phyloP scores from a whole-genome alignment of 2,797 vertebrate species.

The Spinus pinus region DNA sequence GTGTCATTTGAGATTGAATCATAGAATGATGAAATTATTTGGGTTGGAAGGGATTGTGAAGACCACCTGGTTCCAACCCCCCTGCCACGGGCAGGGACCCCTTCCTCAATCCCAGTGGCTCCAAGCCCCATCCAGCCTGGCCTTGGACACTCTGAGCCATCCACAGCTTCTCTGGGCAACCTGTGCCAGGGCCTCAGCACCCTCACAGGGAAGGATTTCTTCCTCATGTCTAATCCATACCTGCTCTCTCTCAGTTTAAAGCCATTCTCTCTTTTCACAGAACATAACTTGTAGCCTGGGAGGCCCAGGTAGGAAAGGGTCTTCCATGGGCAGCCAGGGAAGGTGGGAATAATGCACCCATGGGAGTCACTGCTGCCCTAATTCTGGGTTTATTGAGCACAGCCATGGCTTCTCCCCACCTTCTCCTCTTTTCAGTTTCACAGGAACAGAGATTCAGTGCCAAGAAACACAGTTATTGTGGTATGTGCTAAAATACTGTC shows the following conservation, averaged over 20 bases:
- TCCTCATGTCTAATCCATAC: not conserved
- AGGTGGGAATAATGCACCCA: rapidly evolving
- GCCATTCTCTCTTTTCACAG: not conserved
- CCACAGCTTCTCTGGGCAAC: not conserved
- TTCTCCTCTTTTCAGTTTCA: not conserved
- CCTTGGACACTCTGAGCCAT: not conserved
- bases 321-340: not conserved
- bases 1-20: not conserved
- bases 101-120: not conserved
- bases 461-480: not conserved
- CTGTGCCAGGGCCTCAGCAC: not conserved
- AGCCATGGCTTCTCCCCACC: not conserved
- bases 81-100: not conserved
- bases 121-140: rapidly evolving
- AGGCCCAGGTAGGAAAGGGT: not conserved
- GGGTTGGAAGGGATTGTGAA: not conserved
- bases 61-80: not conserved
- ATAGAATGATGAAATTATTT: not conserved
- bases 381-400: not conserved
- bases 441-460: not conserved
- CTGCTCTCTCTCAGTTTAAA: not conserved
- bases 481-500: not conserved
- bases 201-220: not conserved
- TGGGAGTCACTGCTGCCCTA: rapidly evolving
- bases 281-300: rapidly evolving